Evolutionary conservation across 2,888 invertebrate genomes (phyloP).

Genomic region (Plagodis dolabraria): DNA sequence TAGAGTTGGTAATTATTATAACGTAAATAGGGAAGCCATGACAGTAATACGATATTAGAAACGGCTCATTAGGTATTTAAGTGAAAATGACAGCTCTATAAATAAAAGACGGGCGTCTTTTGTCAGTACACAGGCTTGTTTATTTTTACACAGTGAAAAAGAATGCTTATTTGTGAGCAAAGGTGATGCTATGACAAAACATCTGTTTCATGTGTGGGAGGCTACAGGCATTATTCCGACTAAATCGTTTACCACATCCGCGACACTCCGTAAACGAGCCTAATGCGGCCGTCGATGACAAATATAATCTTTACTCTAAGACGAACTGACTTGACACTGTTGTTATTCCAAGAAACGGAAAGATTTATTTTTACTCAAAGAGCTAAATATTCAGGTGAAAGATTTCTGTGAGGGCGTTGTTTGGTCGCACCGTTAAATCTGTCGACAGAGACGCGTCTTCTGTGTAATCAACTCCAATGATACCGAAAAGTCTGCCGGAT

Average conservation of each 20-base stretch:
- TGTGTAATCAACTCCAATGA: conserved; percentile 82
- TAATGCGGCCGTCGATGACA: conserved; percentile 79
- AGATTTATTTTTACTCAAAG: conserved; percentile 83
- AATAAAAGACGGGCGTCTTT: conserved; percentile 66
- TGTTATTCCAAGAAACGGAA: conserved; percentile 80
- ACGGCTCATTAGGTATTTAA: conserved; percentile 82
- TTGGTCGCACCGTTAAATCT: conserved; percentile 76
- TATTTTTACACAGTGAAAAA: conserved; percentile 64
- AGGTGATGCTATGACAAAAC: conserved; percentile 70
- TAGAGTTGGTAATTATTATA: conserved; percentile 62
- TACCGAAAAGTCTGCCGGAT: conserved; percentile 76
- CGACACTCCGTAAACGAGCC: conserved; percentile 74
- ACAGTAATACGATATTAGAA: conserved; percentile 76
- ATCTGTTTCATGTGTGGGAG: conserved; percentile 69
- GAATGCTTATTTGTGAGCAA: conserved; percentile 59
- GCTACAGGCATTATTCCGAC: conserved; percentile 58
- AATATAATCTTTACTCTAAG: conserved; percentile 82
- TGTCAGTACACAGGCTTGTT: conserved; percentile 60
- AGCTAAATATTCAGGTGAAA: conserved; percentile 84
- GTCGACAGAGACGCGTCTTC: conserved; percentile 65
- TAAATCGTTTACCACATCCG: conserved; percentile 72
- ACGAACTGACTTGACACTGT: conserved; percentile 78
- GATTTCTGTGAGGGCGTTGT: conserved; percentile 78
- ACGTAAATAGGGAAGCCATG: conserved; percentile 67
- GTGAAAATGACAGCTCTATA: conserved; percentile 78